A percentile compares a stretch with the other conserved stretches of the same genome.
Conservation (phyloP, 2,888 invertebrate genomes). For the Agrochola lota region DNA sequence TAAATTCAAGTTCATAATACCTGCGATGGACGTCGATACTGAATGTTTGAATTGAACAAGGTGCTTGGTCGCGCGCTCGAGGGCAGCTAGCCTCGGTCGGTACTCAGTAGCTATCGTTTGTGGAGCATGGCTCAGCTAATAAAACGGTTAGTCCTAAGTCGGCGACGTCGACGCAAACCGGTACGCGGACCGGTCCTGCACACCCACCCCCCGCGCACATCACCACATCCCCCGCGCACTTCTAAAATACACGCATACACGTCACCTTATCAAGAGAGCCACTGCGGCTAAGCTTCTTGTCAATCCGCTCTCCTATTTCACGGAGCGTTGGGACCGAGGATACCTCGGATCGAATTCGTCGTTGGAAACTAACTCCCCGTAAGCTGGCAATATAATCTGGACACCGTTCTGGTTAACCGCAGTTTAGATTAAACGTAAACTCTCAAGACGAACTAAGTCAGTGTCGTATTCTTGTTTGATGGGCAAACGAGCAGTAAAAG, state of each 20-base stretch:
- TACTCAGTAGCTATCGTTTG: slow-evolving; percentile 82
- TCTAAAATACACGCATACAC: slow-evolving; percentile 88
- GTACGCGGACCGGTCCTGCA: slow-evolving; percentile 87
- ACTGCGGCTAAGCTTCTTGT: slow-evolving; percentile 85
- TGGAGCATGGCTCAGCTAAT: slow-evolving; percentile 88
- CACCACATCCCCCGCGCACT: slow-evolving; percentile 77
- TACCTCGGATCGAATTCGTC: slow-evolving; percentile 81
- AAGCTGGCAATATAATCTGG: slow-evolving; percentile 81
- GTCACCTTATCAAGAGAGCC: slow-evolving; percentile 85
- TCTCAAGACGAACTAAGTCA: slow-evolving; percentile 55
- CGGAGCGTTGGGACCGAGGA: slow-evolving; percentile 74
- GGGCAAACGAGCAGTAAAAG: slow-evolving; percentile 43
- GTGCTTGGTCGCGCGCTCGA: slow-evolving; percentile 69
- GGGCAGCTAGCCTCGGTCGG: slow-evolving; percentile 74
- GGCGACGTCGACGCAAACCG: slow-evolving; percentile 87
- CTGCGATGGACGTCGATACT: slow-evolving; percentile 41
- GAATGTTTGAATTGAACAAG: slow-evolving; percentile 63
- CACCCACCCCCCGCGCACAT: slow-evolving; percentile 74
- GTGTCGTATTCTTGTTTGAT: slow-evolving; percentile 45
- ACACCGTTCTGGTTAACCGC: slow-evolving; percentile 81
- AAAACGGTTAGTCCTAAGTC: slow-evolving; percentile 89
- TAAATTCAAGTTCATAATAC: slow-evolving; percentile 59
- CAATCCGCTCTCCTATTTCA: slow-evolving; percentile 86
- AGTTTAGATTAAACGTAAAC: slow-evolving; percentile 74
- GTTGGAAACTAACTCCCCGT: slow-evolving; percentile 78